These are phyloP conservation scores for Falco biarmicus DNA, from an alignment of 2,797 vertebrate genomes.

Conservation along the genomic window DNA sequence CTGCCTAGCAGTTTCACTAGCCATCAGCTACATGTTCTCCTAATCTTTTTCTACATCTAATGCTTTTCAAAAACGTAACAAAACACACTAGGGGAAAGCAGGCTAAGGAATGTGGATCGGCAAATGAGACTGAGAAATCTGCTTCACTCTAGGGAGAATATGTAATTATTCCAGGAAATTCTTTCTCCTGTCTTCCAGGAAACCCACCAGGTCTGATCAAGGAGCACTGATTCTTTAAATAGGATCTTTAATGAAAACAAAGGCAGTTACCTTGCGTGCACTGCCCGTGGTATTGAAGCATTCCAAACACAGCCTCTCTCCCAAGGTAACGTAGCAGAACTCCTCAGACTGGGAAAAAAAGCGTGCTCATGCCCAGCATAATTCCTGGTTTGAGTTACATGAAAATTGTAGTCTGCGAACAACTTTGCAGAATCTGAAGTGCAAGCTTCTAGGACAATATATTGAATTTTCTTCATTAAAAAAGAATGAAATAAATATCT, in stretches of 20 bases:
- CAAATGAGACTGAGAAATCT: conserved; percentile 9
- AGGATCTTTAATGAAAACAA: conserved; percentile 54
- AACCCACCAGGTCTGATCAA: conserved; percentile 55
- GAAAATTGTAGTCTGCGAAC: background rate
- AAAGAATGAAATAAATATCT: background rate
- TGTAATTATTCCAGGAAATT: conserved; percentile 56
- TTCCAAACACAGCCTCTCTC: background rate
- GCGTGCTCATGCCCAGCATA: accelerated
- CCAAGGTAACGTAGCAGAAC: background rate
- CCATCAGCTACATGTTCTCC: background rate
- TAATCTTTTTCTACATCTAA: background rate
- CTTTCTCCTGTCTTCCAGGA: conserved; percentile 60
- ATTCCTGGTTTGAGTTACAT: background rate
- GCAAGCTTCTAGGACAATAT: background rate
- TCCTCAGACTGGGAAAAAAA: background rate
- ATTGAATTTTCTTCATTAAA: background rate
- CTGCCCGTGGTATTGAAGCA: background rate
- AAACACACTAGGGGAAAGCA: background rate
- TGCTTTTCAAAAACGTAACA: background rate
- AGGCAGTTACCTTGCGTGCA: conserved; percentile 42
- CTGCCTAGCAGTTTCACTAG: background rate
- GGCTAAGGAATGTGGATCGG: conserved; percentile 3
- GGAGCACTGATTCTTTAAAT: conserved; percentile 48
- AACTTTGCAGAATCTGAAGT: background rate
- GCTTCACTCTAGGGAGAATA: conserved; percentile 23